phyloP scores from a whole-genome alignment of 2,113 vertebrate genomes.

The Procavia capensis region DNA sequence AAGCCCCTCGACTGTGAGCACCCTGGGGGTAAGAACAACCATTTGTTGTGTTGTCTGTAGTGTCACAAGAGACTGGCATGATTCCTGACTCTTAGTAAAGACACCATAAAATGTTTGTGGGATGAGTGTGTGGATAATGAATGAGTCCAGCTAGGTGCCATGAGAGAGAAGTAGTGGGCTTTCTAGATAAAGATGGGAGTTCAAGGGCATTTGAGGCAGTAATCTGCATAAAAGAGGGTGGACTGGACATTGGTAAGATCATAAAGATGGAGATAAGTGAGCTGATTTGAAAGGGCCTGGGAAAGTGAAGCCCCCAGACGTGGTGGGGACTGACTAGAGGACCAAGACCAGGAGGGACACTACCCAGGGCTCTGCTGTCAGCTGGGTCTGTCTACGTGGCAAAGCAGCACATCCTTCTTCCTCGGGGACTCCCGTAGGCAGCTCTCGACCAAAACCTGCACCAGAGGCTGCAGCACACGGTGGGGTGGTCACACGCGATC shows the following conservation, averaged over 20 bases:
- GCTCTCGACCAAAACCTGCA: neutral
- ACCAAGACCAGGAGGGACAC: neutral
- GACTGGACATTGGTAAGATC: neutral
- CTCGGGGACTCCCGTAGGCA: neutral
- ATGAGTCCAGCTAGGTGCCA: neutral
- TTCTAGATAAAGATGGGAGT: neutral
- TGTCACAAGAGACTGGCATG: neutral
- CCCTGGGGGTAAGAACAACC: neutral
- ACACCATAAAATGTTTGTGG: neutral
- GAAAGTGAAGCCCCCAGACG: neutral
- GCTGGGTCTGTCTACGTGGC: neutral
- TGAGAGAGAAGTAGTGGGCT: neutral
- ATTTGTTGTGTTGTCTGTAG: neutral
- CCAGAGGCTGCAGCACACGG: neutral
- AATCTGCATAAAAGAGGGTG: neutral
- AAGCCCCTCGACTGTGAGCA: neutral
- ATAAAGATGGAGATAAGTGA: neutral
- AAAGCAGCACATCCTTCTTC: neutral
- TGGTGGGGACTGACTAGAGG: neutral
- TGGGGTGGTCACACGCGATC: neutral
- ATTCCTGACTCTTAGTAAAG: neutral
- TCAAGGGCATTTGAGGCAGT: neutral
- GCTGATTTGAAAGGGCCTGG: neutral
- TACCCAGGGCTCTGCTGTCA: neutral
- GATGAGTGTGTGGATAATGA: neutral